phyloP scores from a whole-genome alignment of 2,113 vertebrate species.

The Chaetops frenatus region DNA sequence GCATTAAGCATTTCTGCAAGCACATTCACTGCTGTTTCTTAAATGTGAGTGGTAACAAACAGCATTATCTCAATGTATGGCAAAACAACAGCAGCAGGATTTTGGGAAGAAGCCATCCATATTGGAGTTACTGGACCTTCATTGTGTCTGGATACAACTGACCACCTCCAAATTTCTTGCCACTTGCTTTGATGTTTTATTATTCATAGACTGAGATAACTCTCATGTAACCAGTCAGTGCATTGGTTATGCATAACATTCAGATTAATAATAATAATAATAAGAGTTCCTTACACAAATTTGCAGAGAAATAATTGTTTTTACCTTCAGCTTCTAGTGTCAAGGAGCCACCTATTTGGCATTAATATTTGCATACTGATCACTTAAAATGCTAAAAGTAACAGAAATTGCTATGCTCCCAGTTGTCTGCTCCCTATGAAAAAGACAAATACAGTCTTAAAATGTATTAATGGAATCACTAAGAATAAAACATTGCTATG shows the following conservation, averaged over 20 bases:
- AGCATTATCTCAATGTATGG: neutral
- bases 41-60: neutral
- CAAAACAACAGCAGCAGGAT: neutral
- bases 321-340: neutral
- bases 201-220: neutral
- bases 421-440: neutral
- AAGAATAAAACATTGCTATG: neutral
- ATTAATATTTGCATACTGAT: neutral
- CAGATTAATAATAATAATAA: neutral
- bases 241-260: neutral
- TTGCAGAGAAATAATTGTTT: neutral
- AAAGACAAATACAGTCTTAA: neutral
- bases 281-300: neutral
- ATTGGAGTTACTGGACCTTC: neutral
- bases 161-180: neutral
- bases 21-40: neutral
- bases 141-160: neutral
- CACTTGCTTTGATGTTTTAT: neutral
- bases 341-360: neutral
- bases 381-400: neutral
- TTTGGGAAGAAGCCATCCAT: neutral
- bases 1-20: neutral
- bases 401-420: neutral
- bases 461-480: neutral
- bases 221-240: neutral